Evolutionary conservation across 2,888 invertebrate species (phyloP), one percentile per base, ranked within the genome.

Genomic region (Megaustenia siamemsis): DNA sequence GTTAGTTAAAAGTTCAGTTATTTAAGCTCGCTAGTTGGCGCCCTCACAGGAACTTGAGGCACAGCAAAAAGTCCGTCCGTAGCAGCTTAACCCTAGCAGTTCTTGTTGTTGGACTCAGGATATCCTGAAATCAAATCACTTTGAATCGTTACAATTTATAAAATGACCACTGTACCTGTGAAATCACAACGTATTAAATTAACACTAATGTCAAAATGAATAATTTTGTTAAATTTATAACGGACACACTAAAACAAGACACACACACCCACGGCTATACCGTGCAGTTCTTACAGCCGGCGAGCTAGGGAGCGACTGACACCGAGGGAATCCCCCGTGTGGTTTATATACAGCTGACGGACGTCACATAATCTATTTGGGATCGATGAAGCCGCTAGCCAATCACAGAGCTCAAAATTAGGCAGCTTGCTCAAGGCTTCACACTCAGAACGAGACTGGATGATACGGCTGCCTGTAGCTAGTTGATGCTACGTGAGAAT

Each of bases 251-350:
- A 32, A 63, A 28, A 18, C 53, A 60, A 28, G 2, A 32, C 10
- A 15, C 63, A 63, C 63, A 32, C 10, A 32, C 10, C 21, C 63
- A 63, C 63, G 63, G 63, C 32, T 63, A 28, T 12, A 63, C 63
- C 63, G 28, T 28, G 63, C 10, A 32, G 63, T 63, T 32, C 63
- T 63, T 87, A 86, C 90, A 86, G 89, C 86, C 88, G 84, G 89
- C 88, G 88, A 88, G 90, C 90, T 87, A 90, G 89, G 90, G 90
- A 92, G 91, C 91, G 90, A 92, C 91, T 90, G 90, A 90, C 88
- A 86, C 83, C 69, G 85, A 83, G 86, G 92, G 90, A 89, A 90
- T 89, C 87, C 87, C 91, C 85, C 90, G 75, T 80, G 4, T 78
- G 84, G 84, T 85, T 90, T 90, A 88, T 91, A 91, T 91, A 91